Evolutionary conservation across 2,797 vertebrate genomes (phyloP), one percentile per base, ranked within the genome.

Genomic region (Perodicticus potto): DNA sequence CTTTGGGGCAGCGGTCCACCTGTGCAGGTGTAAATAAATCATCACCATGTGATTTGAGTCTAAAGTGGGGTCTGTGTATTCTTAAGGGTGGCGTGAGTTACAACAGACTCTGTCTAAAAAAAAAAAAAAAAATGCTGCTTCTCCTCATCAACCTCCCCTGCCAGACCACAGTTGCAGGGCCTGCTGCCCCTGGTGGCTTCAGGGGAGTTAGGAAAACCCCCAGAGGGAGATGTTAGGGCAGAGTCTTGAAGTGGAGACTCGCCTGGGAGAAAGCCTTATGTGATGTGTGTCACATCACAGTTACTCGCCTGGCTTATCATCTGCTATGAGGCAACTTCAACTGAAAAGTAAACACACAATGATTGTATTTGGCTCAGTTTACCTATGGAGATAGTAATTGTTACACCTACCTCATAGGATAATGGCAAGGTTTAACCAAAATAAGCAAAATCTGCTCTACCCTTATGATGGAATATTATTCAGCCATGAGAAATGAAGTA

Each of bases 291-390:
- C 17, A 23, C 7, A 10, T n/a, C 6, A 0, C 20, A 3, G 37
- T 29, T 74, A 17, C 65, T 49, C 43, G 5, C 7, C 11, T 74
- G 53, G 14, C 2, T 16, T 40, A 29, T 34, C 27, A 7, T 45
- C 70, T 61, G 29, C 34, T 37, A 55, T 16, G 10, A 25, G 91
- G 22, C 37, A 65, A 86, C n/a, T 45, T 32, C 83, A 83, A 82
- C 32, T 80, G 59, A 95, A 96, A 89, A 84, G 59, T 40, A 89
- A 74, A 59, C 63, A n/a, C 9, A 20, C 91, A 78, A n/a, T 69
- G 53, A 49, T 73, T 43, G 5, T 23, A 29, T 96, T 86, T 40
- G 57, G 2, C 22, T 89, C 84, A n/a, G 16, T 84, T 95, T 55
- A 72, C 55, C 45, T 32, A 22, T 34, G 53, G 4, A 72, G 25